phyloP scores from a whole-genome alignment of 2,888 invertebrate species.

The Noctua janthe region DNA sequence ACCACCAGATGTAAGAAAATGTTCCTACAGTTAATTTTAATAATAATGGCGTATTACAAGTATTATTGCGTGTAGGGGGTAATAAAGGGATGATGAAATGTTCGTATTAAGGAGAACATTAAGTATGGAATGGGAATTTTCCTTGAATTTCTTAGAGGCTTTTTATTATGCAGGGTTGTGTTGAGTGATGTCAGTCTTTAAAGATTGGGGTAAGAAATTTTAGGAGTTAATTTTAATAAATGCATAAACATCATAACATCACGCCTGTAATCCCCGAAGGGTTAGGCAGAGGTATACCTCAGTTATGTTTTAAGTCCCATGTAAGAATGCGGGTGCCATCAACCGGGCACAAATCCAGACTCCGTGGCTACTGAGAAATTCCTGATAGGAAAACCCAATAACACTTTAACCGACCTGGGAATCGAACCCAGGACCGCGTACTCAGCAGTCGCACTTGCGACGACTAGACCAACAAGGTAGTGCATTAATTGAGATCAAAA shows the following conservation, averaged over 20 bases:
- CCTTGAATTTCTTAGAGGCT: not conserved
- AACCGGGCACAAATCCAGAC: not conserved
- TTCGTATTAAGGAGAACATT: slow-evolving; percentile 17
- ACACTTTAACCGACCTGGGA: too few relatives aligned
- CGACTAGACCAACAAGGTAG: too few relatives aligned
- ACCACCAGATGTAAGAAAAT: slow-evolving; percentile 48
- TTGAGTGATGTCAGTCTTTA: not conserved
- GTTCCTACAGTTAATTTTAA: slow-evolving; percentile 52
- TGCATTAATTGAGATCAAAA: too few relatives aligned
- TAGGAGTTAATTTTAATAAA: too few relatives aligned
- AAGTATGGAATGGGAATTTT: slow-evolving; percentile 11
- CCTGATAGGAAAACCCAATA: too few relatives aligned
- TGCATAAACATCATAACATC: not conserved
- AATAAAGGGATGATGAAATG: slow-evolving; percentile 33
- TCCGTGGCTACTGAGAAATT: not conserved
- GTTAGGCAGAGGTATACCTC: not conserved
- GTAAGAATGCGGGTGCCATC: too few relatives aligned
- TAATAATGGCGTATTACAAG: slow-evolving; percentile 36
- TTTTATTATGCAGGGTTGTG: slow-evolving; percentile 10
- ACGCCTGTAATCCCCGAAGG: not conserved
- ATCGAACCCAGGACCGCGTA: too few relatives aligned
- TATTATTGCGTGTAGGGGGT: slow-evolving; percentile 23
- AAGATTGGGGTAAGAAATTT: not conserved
- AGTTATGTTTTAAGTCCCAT: not conserved
- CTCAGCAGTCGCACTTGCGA: too few relatives aligned